Base-by-base conservation (phyloP, 2,888 invertebrate genomes). In the Blastobasis adustella region DNA sequence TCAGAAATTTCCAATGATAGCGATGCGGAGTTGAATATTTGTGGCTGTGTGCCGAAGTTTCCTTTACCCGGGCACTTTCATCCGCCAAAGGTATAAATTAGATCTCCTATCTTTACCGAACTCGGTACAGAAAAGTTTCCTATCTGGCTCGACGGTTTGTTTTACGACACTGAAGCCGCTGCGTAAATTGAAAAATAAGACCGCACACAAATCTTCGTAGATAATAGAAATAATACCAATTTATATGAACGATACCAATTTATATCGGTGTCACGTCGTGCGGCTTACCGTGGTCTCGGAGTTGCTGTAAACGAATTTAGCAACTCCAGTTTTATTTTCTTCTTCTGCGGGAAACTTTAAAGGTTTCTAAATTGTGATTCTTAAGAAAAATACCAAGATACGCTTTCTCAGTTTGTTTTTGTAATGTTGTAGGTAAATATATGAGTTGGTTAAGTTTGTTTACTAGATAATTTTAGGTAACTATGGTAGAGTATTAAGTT, bases 41-140 rank as follows among this genome's bases (percentile, higher is more conserved):
- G 7, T 65, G 63, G 65, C 59, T 67, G 66, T 65, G 59, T 64
- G 62, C 54, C 50, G 59, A 68, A 73, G 63, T 71, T 74, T 67
- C 58, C 56, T 53, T 50, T 56, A 54, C 58, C 50, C 58, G 63
- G 65, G 59, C 64, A 60, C 69, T 69, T 69, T 68, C 60, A 60
- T 61, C 68, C 63, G 56, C 56, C 58, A 65, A 60, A 66, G 66
- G 71, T 75, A 80, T 81, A 81, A 81, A 79, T 79, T 77, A 73
- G 74, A 76, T 71, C 65, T 69, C 72, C 75, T 80, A 80, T 80
- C 81, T 73, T 73, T 23, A 23, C 23, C 23, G 23, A 23, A 23
- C 73, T 69, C 66, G 69, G 56, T 65, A 45, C 46, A 46, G 65
- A 54, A 65, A 79, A 77, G 58, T 77, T 77, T 72, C 69, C 65